Evolutionary conservation across 2,797 vertebrate species (phyloP), one percentile per base, ranked within the genome.

Genomic region (Cryptoblepharus egeriae): DNA sequence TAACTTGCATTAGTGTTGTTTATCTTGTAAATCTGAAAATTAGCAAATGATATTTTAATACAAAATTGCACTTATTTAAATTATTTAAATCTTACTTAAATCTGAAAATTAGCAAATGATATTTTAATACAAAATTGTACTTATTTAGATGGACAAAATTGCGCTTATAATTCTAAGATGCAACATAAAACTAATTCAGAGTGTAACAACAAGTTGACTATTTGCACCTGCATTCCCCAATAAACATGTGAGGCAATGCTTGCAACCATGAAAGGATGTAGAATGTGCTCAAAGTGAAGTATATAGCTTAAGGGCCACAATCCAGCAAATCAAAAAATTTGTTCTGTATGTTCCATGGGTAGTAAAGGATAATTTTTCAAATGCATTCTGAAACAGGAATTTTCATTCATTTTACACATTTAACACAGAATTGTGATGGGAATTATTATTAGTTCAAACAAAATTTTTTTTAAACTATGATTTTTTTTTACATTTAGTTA

Each of bases 381-480:
- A 30, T 45, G 9, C 55, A 45, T 61, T 16, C 6, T 82, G 20
- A 32, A 82, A 82, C 24, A 5, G 22, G 4, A 37, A 76, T 65
- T 37, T 18, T 30, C 16, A n/a, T 73, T 24, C 42, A n/a, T 24
- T 8, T 57, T 57, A 57, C 20, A 2, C 57, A 61, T 63, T 72
- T 71, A 61, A 20, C 13, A 45, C 49, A 45, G 42, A 71, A 24
- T 13, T 65, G 3, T 30, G 49, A 13, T 42, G 11, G 32, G 18
- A 60, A 26, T 70, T 82, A 35, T 52, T 28, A n/a, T 42, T 49
- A 37, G 52, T 83, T 71, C 26, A 77, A 68, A 75, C 65, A 68
- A 15, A 30, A 61, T 1, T 26, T 42, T 68, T 0, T 6, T 35
- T 2, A 68, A 79, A 58, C 16, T 32, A 37, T 42, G n/a, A 2